Base-by-base conservation (phyloP, 1,140 invertebrate species). In the Drosophila malerkotliana region DNA sequence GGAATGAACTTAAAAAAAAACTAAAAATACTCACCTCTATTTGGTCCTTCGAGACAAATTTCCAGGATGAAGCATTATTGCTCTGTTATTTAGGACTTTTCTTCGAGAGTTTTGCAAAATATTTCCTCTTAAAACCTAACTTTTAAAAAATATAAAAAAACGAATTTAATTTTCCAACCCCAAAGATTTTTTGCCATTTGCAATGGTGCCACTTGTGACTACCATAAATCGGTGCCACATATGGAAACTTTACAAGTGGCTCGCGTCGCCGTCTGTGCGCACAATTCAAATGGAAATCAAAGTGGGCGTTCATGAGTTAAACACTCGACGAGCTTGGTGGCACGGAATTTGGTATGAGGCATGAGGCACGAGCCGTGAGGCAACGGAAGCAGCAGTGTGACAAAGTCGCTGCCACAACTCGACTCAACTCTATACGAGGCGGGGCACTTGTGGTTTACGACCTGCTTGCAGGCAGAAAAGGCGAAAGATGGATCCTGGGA, bases 281-380 rank as follows among this genome's bases (percentile, higher is more conserved):
- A 73, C 79, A 91, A 91, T 91, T 91, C 72, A 91, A 87, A 91
- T 91, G 82, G 84, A 90, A 91, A 91, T 91, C 89, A 91, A 87
- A 90, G 90, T 90, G 89, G 90, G 89, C 84, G 90, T 91, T 80
- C 81, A 91, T 90, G 84, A 91, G 89, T 91, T 91, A 91, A 85
- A 84, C 85, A 91, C 90, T 91, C 74, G 74, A 77, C 45, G 52
- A 55, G 51, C 15, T 44, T n/a, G 10, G 34, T 37, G 34, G 63
- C 74, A 75, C 55, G 12, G 34, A 12, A 10, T 12, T 37, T 37
- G 34, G 8, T 9, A 10, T 28, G 47, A 66, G 37, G 26, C 14
- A 68, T 44, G 37, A 58, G 34, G 41, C 41, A 58, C 12, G 12
- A 45, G 61, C 30, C 14, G 30, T 37, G n/a, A 32, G 30, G 58